Percentiles rank a stretch among this genome's conserved stretches.
These are phyloP conservation scores for Tetropium fuscum DNA, from an alignment of 2,888 invertebrate species.

Conservation along the genomic window DNA sequence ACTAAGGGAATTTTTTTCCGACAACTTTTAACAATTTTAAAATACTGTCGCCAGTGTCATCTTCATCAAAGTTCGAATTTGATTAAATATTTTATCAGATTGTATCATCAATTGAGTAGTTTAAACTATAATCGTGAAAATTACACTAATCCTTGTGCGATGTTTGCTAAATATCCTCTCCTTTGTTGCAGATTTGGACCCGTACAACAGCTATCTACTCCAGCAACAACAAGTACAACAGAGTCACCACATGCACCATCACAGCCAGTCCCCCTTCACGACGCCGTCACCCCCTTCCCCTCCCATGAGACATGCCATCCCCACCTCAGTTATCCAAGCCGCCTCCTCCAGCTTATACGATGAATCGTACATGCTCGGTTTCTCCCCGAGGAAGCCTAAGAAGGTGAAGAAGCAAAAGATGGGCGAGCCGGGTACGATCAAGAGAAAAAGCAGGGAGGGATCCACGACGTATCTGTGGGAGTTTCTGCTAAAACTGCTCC, in stretches of 20 bases:
- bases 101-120: too few species aligned
- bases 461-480: slow-evolving; percentile 99
- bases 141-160: too few species aligned
- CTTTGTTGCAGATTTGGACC: slow-evolving; percentile 73
- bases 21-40: too few species aligned
- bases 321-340: slow-evolving; percentile 79
- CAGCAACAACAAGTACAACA: slow-evolving; percentile 64
- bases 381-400: slow-evolving; percentile 82
- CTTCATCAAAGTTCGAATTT: too few species aligned
- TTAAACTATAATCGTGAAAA: too few species aligned
- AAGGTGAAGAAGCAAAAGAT: slow-evolving; percentile 82
- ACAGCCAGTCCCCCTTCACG: slow-evolving; percentile 67
- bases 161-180: too few species aligned
- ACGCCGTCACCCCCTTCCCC: slow-evolving; percentile 69
- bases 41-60: too few species aligned
- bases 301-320: slow-evolving; percentile 70
- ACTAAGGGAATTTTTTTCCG: too few species aligned
- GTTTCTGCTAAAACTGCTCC: slow-evolving; percentile 95
- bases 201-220: slow-evolving; percentile 71
- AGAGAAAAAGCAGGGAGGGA: slow-evolving; percentile 94
- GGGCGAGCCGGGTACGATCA: slow-evolving; percentile 83
- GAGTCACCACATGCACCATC: slow-evolving; percentile 61
- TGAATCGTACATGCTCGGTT: slow-evolving; percentile 87
- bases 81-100: too few species aligned
- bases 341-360: slow-evolving; percentile 88